Conservation (phyloP, 2,888 invertebrate species). For the Sclerodermus sp. region DNA sequence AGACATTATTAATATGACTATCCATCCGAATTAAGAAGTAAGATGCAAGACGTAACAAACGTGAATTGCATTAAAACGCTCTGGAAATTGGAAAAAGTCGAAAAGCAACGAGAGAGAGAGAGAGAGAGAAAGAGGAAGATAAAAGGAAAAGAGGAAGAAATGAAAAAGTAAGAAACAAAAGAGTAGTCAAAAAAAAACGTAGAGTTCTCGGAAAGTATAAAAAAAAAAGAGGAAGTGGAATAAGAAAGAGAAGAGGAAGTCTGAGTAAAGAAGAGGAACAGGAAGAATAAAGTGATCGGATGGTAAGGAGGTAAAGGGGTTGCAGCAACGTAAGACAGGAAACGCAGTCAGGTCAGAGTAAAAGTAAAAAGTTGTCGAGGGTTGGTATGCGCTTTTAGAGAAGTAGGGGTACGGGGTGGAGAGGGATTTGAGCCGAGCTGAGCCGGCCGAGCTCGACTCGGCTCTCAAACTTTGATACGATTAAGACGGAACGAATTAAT, state of each 20-base stretch:
- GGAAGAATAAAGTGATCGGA: slow-evolving; percentile 9
- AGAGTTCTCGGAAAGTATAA: neutral
- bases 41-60: neutral
- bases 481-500: slow-evolving; percentile 59
- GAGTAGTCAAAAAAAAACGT: no score
- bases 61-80: no score
- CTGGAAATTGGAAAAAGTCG: no score
- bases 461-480: slow-evolving; percentile 58
- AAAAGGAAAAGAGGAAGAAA: no score
- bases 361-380: slow-evolving; percentile 39
- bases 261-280: slow-evolving; percentile 10
- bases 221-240: no score
- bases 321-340: neutral
- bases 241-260: slow-evolving; percentile 4
- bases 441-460: slow-evolving; percentile 42
- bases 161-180: no score
- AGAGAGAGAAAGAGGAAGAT: neutral
- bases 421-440: slow-evolving; percentile 37
- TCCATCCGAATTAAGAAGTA: slow-evolving; percentile 23
- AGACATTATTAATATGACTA: slow-evolving; percentile 56
- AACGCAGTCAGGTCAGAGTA: slow-evolving; percentile 17
- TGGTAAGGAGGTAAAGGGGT: slow-evolving; percentile 1
- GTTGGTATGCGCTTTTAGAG: slow-evolving; percentile 27
- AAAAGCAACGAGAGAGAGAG: no score
- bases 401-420: slow-evolving; percentile 12